Base-by-base conservation (phyloP, 2,888 invertebrate genomes). In the Hypolimnas misippus region DNA sequence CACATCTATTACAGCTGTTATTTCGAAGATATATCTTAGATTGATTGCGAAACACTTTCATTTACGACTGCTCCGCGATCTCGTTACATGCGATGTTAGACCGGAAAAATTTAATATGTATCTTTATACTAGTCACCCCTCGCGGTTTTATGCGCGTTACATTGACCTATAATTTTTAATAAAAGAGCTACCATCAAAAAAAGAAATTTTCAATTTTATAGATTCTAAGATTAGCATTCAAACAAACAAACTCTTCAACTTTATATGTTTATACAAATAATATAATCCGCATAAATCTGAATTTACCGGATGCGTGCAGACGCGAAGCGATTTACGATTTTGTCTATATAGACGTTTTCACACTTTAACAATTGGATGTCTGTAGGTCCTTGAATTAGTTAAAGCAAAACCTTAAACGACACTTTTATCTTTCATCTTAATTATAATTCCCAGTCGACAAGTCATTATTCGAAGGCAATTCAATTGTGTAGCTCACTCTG, bases 11-110 rank as follows among this genome's bases (percentile, higher is more conserved):
- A 54, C 59, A 55, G 44, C 21, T 46, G 52, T 57, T 59, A 57
- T 54, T 50, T 54, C 38, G 49, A 60, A 58, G 65, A 68, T 66
- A 64, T 60, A 59, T 59, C 33, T 63, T 46, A 57, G 63, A 63
- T 63, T 54, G 40, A 60, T 63, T 66, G 49, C 59, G 66, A 63
- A 57, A 63, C 62, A 66, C 66, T 66, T 66, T 66, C 63, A 38
- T 66, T 56, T 31, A 19, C 33, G 40, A 63, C 54, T 57, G 60
- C 19, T 31, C 49, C 29, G 40, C 31, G 16, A 57, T 53, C 46
- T 33, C 49, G 38, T 57, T 31, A 53, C 57, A 55, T 57, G 52
- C 49, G 14, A 59, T 50, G 8, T 53, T 19, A 53, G 29, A 55
- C 49, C 38, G 55, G 55, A 49, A 38, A n/a, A n/a, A 38, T 3